Evolutionary conservation across 2,888 invertebrate genomes (phyloP).

Genomic region (Temnothorax ravouxi): DNA sequence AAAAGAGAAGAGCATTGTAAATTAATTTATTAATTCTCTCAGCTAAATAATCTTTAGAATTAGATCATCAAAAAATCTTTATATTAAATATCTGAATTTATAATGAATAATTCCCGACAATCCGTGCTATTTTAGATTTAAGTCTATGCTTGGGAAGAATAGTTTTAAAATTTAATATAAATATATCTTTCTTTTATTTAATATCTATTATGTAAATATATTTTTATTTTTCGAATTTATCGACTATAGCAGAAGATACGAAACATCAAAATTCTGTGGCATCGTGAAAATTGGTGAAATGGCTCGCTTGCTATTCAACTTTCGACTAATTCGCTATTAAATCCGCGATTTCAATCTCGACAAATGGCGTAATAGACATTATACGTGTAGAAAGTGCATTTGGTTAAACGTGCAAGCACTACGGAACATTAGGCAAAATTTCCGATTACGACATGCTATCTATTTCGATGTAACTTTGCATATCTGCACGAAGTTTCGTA

Average conservation of each 20-base stretch:
- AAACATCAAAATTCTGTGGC: background rate
- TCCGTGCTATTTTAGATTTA: background rate
- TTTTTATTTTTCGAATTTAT: background rate
- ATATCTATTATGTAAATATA: background rate
- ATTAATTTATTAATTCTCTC: background rate
- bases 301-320: background rate
- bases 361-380: background rate
- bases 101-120: background rate
- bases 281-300: background rate
- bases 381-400: slow-evolving; percentile 42
- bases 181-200: background rate
- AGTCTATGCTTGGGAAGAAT: no score
- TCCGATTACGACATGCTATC: slow-evolving; percentile 38
- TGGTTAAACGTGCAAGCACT: slow-evolving; percentile 26
- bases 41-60: slow-evolving; percentile 1
- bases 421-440: slow-evolving; percentile 32
- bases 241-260: background rate
- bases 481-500: background rate
- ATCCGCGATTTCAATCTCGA: slow-evolving; percentile 37
- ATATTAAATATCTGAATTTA: background rate
- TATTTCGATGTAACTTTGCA: slow-evolving; percentile 27
- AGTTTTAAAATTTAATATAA: background rate
- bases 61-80: background rate
- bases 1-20: background rate
- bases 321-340: slow-evolving; percentile 21